Conservation (phyloP, 2,797 vertebrate genomes). For the Glyptemys insculpta region DNA sequence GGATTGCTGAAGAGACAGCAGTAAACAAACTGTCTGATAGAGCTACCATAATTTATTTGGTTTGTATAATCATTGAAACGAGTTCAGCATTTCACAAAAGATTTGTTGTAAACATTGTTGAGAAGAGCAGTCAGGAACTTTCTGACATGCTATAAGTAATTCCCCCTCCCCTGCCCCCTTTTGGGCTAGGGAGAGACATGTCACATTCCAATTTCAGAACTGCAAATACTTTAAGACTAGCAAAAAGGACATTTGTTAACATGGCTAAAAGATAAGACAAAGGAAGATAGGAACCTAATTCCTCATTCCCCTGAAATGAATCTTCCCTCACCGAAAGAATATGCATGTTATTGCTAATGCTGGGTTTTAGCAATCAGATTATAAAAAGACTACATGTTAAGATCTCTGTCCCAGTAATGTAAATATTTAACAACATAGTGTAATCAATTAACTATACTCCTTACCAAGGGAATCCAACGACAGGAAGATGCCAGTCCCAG, state of each 20-base stretch:
- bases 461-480: constrained; percentile 89
- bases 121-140: background rate
- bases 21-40: background rate
- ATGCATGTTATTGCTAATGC: background rate
- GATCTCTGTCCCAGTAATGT: background rate
- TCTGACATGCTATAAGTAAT: background rate
- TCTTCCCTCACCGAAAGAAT: background rate
- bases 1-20: background rate
- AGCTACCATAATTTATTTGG: background rate
- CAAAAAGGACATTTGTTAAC: background rate
- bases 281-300: background rate
- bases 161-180: background rate
- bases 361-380: background rate
- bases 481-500: constrained; percentile 84
- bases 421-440: background rate
- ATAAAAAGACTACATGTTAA: background rate
- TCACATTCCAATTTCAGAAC: background rate
- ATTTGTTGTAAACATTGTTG: background rate
- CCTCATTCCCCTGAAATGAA: background rate
- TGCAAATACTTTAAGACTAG: background rate
- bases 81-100: background rate
- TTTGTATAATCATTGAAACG: background rate
- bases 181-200: background rate
- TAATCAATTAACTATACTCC: constrained; percentile 17
- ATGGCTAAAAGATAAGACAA: background rate